phyloP scores from a whole-genome alignment of 2,113 vertebrate genomes.

The Gobio gobio region DNA sequence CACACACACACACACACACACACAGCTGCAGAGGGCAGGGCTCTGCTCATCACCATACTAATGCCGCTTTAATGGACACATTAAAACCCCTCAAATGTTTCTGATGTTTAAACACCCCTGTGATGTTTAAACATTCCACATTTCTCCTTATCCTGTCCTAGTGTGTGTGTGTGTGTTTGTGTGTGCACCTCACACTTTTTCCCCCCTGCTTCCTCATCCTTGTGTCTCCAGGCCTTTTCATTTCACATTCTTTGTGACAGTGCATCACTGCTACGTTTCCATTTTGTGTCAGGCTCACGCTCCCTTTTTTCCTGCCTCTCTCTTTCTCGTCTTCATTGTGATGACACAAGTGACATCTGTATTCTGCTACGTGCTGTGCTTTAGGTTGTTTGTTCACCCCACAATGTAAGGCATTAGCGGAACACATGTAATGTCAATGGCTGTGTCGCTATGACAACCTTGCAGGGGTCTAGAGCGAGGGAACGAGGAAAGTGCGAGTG shows the following conservation, averaged over 20 bases:
- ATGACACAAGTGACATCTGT: slow-evolving; percentile 42
- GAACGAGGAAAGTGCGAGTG: slow-evolving; percentile 39
- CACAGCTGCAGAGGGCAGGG: slow-evolving; percentile 32
- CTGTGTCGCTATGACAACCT: slow-evolving; percentile 66
- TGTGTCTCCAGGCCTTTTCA: slow-evolving; percentile 15
- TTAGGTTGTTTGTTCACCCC: slow-evolving; percentile 47
- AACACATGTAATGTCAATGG: slow-evolving; percentile 65
- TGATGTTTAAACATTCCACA: neutral
- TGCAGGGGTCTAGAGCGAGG: slow-evolving; percentile 50
- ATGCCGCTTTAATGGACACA: slow-evolving; percentile 59
- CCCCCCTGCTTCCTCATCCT: neutral
- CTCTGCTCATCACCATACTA: slow-evolving; percentile 63
- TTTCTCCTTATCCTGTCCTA: slow-evolving; percentile 23
- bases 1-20: neutral
- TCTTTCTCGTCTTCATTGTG: slow-evolving; percentile 6
- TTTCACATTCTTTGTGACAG: slow-evolving; percentile 7
- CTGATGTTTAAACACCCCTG: slow-evolving; percentile 58
- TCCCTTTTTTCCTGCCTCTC: slow-evolving; percentile 16
- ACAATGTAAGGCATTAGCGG: slow-evolving; percentile 54
- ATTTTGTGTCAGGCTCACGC: slow-evolving; percentile 12
- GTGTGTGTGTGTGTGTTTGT: neutral
- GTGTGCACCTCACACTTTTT: neutral
- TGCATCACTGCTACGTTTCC: slow-evolving; percentile 4
- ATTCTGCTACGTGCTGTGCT: slow-evolving; percentile 48
- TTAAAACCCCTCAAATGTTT: slow-evolving; percentile 59